phyloP scores from a whole-genome alignment of 2,797 vertebrate genomes.

The Astyanax mexicanus region DNA sequence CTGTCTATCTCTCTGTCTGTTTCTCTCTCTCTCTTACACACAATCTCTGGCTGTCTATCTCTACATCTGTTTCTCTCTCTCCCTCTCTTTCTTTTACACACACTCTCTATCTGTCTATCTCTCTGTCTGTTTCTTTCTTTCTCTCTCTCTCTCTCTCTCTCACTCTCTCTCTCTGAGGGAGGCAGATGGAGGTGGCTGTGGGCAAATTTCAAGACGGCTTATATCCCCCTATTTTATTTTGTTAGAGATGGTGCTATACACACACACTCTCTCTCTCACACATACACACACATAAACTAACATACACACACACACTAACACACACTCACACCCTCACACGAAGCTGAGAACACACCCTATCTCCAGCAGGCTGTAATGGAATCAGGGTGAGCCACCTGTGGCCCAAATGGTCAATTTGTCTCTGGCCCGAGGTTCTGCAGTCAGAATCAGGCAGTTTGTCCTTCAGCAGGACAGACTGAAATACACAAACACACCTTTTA shows the following conservation, averaged over 20 bases:
- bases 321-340: background rate
- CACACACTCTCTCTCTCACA: background rate
- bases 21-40: too few species aligned
- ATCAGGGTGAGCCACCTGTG: constrained; percentile 55
- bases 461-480: constrained; percentile 25
- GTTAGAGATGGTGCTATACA: constrained; percentile 7
- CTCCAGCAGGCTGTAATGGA: constrained; percentile 50
- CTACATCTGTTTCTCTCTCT: too few species aligned
- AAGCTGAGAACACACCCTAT: background rate
- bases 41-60: background rate
- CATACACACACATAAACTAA: background rate
- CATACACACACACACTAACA: background rate
- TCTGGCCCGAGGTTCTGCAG: constrained; percentile 46
- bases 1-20: too few species aligned
- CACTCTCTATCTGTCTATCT: background rate
- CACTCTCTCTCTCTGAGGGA: background rate
- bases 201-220: constrained; percentile 35
- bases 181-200: constrained; percentile 19
- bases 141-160: background rate
- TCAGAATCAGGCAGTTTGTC: constrained; percentile 1
- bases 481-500: too few species aligned
- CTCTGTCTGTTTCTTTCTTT: background rate
- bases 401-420: constrained; percentile 50
- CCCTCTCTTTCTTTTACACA: too few species aligned
- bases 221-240: constrained; percentile 39